Conservation (phyloP, 2,888 invertebrate species). For the Drosophila macrospina region DNA sequence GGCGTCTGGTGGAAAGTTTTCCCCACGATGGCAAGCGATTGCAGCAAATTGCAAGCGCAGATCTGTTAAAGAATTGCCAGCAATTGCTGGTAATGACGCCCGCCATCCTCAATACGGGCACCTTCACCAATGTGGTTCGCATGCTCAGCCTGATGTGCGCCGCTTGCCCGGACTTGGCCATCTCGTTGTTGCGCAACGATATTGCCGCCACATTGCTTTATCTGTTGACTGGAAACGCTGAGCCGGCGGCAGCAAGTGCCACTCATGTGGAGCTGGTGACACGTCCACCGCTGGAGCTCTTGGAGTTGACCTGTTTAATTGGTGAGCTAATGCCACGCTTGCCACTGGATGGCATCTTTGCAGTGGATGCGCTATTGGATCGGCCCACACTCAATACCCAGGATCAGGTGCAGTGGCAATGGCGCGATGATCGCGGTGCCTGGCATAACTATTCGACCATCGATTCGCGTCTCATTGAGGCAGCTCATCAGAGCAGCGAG, state of each 20-base stretch:
- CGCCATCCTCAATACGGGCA: slow-evolving; percentile 96
- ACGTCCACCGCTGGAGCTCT: slow-evolving; percentile 97
- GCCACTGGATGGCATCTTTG: slow-evolving; percentile 97
- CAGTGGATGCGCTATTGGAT: slow-evolving; percentile 95
- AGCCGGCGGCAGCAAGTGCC: slow-evolving; percentile 84
- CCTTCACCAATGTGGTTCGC: slow-evolving; percentile 97
- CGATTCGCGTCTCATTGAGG: slow-evolving; percentile 97
- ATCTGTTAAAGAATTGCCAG: slow-evolving; percentile 96
- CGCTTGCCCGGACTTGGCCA: slow-evolving; percentile 97
- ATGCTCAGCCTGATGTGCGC: slow-evolving; percentile 98
- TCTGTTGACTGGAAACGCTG: slow-evolving; percentile 95
- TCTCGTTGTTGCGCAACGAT: slow-evolving; percentile 95
- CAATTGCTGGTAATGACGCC: slow-evolving; percentile 96
- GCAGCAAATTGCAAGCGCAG: slow-evolving; percentile 95
- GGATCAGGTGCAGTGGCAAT: slow-evolving; percentile 97
- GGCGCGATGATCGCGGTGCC: slow-evolving; percentile 97
- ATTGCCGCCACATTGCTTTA: slow-evolving; percentile 98
- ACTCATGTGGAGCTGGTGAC: slow-evolving; percentile 93
- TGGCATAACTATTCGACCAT: slow-evolving; percentile 97
- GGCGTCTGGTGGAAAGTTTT: slow-evolving; percentile 97
- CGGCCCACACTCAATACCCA: slow-evolving; percentile 89
- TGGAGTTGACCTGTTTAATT: slow-evolving; percentile 98
- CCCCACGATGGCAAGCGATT: slow-evolving; percentile 95
- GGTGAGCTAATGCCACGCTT: slow-evolving; percentile 98
- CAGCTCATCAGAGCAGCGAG: slow-evolving; percentile 96